Evolutionary conservation across 2,113 vertebrate genomes (phyloP).

Genomic region (Pangasianodon gigas): DNA sequence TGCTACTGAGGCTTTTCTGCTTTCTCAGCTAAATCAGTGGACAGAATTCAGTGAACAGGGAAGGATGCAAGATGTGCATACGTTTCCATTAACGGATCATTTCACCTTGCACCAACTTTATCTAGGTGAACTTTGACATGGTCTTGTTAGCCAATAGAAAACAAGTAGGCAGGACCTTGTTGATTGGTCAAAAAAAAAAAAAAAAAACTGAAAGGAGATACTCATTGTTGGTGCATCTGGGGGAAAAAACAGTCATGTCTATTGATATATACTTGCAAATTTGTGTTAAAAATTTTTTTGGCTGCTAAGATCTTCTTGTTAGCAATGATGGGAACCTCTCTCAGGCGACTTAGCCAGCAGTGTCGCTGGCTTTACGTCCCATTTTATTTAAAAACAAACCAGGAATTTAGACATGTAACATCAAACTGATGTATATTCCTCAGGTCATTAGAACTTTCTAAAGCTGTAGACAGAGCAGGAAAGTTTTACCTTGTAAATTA

Average conservation of each 20-base stretch:
- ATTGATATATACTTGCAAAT: background rate
- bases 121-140: background rate
- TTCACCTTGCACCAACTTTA: background rate
- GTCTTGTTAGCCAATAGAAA: background rate
- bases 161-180: too few relatives aligned
- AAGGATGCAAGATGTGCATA: background rate
- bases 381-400: background rate
- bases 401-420: background rate
- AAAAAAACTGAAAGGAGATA: background rate
- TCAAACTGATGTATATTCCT: background rate
- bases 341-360: background rate
- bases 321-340: background rate
- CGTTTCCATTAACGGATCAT: background rate
- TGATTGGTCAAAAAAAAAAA: background rate
- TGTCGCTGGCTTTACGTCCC: background rate
- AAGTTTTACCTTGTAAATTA: conserved; percentile 71
- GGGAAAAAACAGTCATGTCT: background rate
- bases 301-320: background rate
- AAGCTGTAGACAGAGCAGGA: background rate
- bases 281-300: background rate
- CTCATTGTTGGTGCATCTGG: background rate
- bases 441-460: background rate
- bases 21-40: background rate
- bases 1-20: background rate
- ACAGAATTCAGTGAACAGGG: background rate